Conservation (phyloP, 2,888 invertebrate species). For the Anticlea derivata region DNA sequence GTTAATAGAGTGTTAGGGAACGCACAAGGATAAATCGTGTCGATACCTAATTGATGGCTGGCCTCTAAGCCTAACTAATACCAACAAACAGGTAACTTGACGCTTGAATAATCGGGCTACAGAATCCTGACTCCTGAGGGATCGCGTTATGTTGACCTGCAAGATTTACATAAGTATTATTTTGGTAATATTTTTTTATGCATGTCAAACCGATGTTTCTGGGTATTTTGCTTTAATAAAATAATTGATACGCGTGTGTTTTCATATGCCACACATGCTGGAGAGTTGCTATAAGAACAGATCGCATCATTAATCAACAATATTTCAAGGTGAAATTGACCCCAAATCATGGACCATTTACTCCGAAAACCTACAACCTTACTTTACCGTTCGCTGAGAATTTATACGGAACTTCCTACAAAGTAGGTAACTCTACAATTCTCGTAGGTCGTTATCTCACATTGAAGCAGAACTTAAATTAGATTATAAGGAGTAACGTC, state of each 20-base stretch:
- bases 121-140: conserved; percentile 4
- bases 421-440: conserved; percentile 27
- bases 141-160: conserved; percentile 1
- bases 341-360: conserved; percentile 11
- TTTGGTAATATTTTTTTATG: no score
- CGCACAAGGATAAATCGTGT: no score
- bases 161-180: neutral
- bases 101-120: conserved; percentile 23
- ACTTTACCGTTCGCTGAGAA: conserved; percentile 18
- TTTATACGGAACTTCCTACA: conserved; percentile 16
- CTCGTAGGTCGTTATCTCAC: conserved; percentile 39
- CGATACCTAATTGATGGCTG: no score
- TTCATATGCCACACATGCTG: no score
- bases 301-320: neutral
- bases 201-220: no score
- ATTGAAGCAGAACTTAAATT: conserved; percentile 40
- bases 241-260: no score
- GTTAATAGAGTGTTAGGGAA: no score
- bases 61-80: conserved; percentile 28
- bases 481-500: conserved; percentile 31
- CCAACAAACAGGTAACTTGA: conserved; percentile 29
- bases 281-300: no score
- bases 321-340: conserved; percentile 4
- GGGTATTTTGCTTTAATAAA: no score
- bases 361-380: no score